These are phyloP conservation scores for Coecobrya sp. DNA, from an alignment of 2,888 invertebrate genomes.

Conservation along the genomic window DNA sequence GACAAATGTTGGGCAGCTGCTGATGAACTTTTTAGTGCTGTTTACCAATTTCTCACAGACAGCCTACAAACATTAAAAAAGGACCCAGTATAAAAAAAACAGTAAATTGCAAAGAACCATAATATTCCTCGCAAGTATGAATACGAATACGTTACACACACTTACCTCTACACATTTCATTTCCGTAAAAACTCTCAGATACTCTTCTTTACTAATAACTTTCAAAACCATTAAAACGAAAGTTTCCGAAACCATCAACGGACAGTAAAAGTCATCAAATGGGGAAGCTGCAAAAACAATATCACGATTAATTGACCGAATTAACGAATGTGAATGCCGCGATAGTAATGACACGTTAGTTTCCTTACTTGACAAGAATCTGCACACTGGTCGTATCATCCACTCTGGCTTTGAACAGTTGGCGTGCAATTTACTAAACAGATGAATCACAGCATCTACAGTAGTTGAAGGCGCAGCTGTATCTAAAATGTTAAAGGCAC, in stretches of 20 bases:
- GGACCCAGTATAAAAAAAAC: too few species aligned
- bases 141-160: neutral
- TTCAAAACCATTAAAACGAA: conserved; percentile 94
- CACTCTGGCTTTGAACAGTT: conserved; percentile 93
- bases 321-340: too few species aligned
- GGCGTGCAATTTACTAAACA: conserved; percentile 93
- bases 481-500: conserved; percentile 85
- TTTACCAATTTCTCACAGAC: conserved; percentile 85
- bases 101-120: too few species aligned
- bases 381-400: conserved; percentile 93
- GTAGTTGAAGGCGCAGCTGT: conserved; percentile 90
- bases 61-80: conserved; percentile 74
- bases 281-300: conserved; percentile 81
- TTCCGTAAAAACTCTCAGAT: conserved; percentile 92
- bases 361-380: conserved; percentile 90
- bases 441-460: conserved; percentile 95
- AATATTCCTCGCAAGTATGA: too few species aligned
- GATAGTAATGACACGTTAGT: neutral
- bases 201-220: conserved; percentile 93
- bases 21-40: conserved; percentile 85
- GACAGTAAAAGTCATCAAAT: conserved; percentile 86
- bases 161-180: conserved; percentile 86
- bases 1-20: conserved; percentile 85
- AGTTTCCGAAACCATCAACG: conserved; percentile 92
- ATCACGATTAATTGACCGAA: neutral